These are phyloP conservation scores for Pantala flavescens DNA, from an alignment of 1,140 invertebrate species.

Conservation along the genomic window DNA sequence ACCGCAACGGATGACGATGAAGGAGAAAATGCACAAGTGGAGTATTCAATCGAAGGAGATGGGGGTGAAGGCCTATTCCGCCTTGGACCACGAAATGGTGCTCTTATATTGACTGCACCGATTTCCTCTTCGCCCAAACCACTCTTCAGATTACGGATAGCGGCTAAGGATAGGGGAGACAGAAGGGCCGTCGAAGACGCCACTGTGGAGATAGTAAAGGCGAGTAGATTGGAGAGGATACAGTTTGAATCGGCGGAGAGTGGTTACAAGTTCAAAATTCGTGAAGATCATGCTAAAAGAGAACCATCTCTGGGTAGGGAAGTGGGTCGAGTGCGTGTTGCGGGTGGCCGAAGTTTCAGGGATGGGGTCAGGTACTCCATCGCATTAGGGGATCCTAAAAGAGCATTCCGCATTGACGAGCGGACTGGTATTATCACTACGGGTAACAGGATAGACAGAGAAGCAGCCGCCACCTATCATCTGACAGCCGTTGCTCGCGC, in stretches of 20 bases:
- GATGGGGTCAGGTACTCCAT: constrained; percentile 61
- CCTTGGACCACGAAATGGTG: constrained; percentile 63
- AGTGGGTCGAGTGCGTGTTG: constrained; percentile 64
- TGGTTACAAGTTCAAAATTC: constrained; percentile 68
- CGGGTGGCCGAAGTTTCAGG: constrained; percentile 35
- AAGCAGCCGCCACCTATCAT: constrained; percentile 62
- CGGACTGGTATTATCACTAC: constrained; percentile 68
- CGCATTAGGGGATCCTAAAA: constrained; percentile 65
- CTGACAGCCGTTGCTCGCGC: constrained; percentile 64
- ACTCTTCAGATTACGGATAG: constrained; percentile 59
- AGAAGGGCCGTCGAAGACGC: constrained; percentile 58
- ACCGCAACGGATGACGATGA: constrained; percentile 69
- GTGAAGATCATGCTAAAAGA: constrained; percentile 56
- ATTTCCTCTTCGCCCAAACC: constrained; percentile 50
- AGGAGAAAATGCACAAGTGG: constrained; percentile 68
- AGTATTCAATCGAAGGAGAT: constrained; percentile 56
- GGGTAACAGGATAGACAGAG: constrained; percentile 70
- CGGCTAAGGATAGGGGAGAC: constrained; percentile 68
- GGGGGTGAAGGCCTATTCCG: constrained; percentile 67
- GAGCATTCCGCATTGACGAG: constrained; percentile 70
- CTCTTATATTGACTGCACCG: constrained; percentile 54
- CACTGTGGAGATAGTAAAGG: constrained; percentile 66
- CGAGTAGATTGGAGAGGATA: constrained; percentile 53
- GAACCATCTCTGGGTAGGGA: constrained; percentile 47
- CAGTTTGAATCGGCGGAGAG: constrained; percentile 56